A percentile compares a stretch with the other conserved stretches of the same genome.
phyloP scores from a whole-genome alignment of 2,113 vertebrate genomes.

The Macaca fascicularis region DNA sequence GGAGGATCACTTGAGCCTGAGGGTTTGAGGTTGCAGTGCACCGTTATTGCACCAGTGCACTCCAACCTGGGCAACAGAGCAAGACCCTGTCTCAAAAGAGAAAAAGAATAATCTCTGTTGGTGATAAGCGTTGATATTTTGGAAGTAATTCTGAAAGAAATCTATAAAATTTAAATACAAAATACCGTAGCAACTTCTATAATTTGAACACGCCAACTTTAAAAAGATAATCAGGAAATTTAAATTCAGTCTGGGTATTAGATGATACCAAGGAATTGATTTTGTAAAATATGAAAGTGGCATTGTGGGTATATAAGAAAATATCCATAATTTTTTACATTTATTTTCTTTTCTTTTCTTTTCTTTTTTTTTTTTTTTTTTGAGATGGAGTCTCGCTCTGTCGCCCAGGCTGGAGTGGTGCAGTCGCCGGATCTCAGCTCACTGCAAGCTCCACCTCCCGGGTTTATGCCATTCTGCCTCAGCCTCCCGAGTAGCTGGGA shows the following conservation, averaged over 20 bases:
- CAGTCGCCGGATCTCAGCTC: no score
- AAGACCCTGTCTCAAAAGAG: no score
- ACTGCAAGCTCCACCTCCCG: no score
- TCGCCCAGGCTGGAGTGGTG: no score
- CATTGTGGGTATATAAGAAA: not conserved
- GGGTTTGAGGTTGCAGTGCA: no score
- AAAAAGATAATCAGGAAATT: not conserved
- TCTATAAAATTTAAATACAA: not conserved
- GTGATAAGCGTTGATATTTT: not conserved
- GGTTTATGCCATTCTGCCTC: no score
- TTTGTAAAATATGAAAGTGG: not conserved
- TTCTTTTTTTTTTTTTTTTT: no score
- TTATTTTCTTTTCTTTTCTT: not conserved
- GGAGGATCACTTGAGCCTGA: no score
- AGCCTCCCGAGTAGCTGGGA: no score
- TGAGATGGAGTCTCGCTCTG: no score
- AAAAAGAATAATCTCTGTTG: not conserved
- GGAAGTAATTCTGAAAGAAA: slow-evolving; percentile 17
- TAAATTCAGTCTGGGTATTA: not conserved
- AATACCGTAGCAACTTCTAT: not conserved
- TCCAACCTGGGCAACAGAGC: no score
- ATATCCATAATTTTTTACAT: not conserved
- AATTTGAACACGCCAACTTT: slow-evolving; percentile 5
- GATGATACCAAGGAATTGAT: not conserved
- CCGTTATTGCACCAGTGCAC: no score